A percentile compares a stretch with the other conserved stretches of the same genome.
Evolutionary conservation across 2,113 vertebrate species (phyloP).

Genomic region (Gnathonemus echidnorhynchus): DNA sequence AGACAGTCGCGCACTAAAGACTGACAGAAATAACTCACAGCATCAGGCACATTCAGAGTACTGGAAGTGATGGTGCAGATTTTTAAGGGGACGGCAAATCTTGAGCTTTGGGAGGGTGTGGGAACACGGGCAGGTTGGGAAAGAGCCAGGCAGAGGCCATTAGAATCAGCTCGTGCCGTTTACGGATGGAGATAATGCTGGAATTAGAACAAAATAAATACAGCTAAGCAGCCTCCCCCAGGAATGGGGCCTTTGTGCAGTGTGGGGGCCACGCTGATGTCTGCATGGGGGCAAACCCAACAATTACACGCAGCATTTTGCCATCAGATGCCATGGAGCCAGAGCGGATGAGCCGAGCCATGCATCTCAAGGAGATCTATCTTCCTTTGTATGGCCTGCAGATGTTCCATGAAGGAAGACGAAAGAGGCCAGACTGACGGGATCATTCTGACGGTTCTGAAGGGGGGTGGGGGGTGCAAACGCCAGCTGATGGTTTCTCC

Average conservation of each 20-base stretch:
- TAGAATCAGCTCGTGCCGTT: conserved; percentile 15
- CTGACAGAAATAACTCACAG: conserved; percentile 40
- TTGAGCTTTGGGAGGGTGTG: not conserved
- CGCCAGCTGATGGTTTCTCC: not conserved
- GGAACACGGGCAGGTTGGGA: not conserved
- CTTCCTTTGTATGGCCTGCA: conserved; percentile 32
- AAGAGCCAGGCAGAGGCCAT: conserved; percentile 28
- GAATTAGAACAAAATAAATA: conserved; percentile 25
- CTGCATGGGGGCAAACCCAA: conserved; percentile 17
- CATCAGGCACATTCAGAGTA: conserved; percentile 13
- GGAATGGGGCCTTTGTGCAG: not conserved
- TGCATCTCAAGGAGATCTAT: conserved; percentile 19
- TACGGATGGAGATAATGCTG: conserved; percentile 20
- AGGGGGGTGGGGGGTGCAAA: not conserved
- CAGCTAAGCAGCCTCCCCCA: not conserved
- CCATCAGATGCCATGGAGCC: conserved; percentile 35
- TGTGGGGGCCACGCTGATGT: not conserved
- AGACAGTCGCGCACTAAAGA: conserved; percentile 17
- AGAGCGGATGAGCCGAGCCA: conserved; percentile 27
- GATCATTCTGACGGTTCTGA: not conserved
- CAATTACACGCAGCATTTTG: conserved; percentile 37
- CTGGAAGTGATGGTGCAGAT: not conserved
- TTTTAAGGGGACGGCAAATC: not conserved
- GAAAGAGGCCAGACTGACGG: conserved; percentile 28
- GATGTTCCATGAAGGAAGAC: conserved; percentile 26